A percentile compares a stretch with the other conserved stretches of the same genome.
Evolutionary conservation across 2,888 invertebrate genomes (phyloP).

Genomic region (Iphiclides podalirius): DNA sequence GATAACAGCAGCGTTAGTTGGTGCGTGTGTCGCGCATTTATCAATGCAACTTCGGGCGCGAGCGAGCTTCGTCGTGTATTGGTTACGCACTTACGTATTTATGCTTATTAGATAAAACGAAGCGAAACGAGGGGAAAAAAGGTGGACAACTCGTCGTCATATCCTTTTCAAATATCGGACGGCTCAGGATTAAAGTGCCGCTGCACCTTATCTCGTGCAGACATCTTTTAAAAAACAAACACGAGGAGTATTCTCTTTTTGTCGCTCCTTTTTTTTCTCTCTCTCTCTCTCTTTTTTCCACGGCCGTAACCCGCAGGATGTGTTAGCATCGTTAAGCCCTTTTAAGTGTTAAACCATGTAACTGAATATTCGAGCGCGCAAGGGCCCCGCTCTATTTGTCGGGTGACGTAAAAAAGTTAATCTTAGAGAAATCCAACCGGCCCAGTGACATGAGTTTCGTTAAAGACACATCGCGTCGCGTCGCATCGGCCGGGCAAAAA

Average conservation of each 20-base stretch:
- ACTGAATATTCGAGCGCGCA: slow-evolving; percentile 78
- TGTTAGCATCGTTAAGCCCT: slow-evolving; percentile 80
- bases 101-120: slow-evolving; percentile 66
- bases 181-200: slow-evolving; percentile 78
- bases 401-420: slow-evolving; percentile 76
- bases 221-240: slow-evolving; percentile 81
- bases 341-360: slow-evolving; percentile 81
- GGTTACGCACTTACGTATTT: slow-evolving; percentile 24
- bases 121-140: slow-evolving; percentile 45
- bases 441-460: slow-evolving; percentile 77
- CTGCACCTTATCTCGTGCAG: slow-evolving; percentile 74
- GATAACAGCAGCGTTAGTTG: slow-evolving; percentile 11
- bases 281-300: background rate
- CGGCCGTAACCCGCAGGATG: slow-evolving; percentile 78
- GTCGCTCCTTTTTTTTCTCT: slow-evolving; percentile 61
- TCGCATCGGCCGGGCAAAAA: slow-evolving; percentile 59
- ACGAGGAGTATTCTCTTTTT: slow-evolving; percentile 75
- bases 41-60: slow-evolving; percentile 12
- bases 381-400: slow-evolving; percentile 78
- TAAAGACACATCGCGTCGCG: slow-evolving; percentile 65
- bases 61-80: slow-evolving; percentile 10
- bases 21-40: slow-evolving; percentile 15
- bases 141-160: slow-evolving; percentile 66
- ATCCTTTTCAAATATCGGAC: slow-evolving; percentile 80
- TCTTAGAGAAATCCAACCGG: slow-evolving; percentile 71